Evolutionary conservation across 1,140 invertebrate species (phyloP).

Genomic region (Tetragnatha versicolor): DNA sequence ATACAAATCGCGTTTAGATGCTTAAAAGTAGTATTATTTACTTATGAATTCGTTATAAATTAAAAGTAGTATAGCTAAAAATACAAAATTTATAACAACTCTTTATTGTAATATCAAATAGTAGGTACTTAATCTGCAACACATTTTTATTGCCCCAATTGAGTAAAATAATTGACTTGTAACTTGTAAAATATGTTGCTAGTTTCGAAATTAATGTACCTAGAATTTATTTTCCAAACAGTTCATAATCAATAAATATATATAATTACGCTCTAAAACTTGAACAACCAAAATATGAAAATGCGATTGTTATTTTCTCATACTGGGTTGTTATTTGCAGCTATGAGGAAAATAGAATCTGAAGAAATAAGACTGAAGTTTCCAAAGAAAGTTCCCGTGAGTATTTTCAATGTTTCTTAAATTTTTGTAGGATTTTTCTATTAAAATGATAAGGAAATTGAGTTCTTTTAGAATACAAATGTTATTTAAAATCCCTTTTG

Average conservation of each 20-base stretch:
- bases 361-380: not conserved
- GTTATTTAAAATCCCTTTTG: not conserved
- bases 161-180: not conserved
- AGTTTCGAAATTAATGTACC: not conserved
- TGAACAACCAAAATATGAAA: not conserved
- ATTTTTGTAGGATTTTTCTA: no score
- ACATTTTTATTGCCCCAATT: no score
- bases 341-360: conserved; percentile 22
- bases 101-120: no score
- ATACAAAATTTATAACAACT: no score
- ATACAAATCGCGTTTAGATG: no score
- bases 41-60: no score
- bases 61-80: no score
- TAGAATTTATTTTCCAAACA: not conserved
- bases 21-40: no score
- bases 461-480: not conserved
- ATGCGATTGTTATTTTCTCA: not conserved
- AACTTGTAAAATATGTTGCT: not conserved
- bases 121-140: no score
- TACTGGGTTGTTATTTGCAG: not conserved
- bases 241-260: not conserved
- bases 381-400: conserved; percentile 30
- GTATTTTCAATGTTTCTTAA: not conserved
- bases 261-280: not conserved
- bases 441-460: no score